A percentile compares a stretch with the other conserved stretches of the same genome.
These are phyloP conservation scores for Neoitamus cyanurus DNA, from an alignment of 2,888 invertebrate genomes.

Conservation along the genomic window DNA sequence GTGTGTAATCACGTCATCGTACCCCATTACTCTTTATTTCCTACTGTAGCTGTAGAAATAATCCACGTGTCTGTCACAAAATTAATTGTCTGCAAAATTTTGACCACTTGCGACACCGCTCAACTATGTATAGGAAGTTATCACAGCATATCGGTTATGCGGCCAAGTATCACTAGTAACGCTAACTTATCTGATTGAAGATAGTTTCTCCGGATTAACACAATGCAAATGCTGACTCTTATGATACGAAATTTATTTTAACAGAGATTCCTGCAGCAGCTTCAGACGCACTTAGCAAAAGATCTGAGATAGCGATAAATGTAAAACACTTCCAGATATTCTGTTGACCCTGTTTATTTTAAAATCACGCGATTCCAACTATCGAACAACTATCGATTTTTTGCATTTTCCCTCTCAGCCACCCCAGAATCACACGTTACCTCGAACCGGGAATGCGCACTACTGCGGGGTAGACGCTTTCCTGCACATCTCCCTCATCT, in stretches of 20 bases:
- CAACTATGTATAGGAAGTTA: neutral
- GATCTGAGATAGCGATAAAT: neutral
- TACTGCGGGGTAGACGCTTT: neutral
- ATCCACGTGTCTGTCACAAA: neutral
- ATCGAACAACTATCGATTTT: neutral
- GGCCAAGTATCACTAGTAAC: neutral
- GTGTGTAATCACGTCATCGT: slow-evolving; percentile 75
- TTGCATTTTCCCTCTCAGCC: neutral
- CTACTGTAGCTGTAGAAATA: neutral
- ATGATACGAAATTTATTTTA: neutral
- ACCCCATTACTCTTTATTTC: slow-evolving; percentile 74
- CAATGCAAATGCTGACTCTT: neutral
- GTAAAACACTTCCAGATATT: slow-evolving; percentile 9
- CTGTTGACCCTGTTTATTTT: slow-evolving; percentile 1
- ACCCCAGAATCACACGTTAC: slow-evolving; percentile 22
- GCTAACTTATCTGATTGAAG: neutral
- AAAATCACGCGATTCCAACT: slow-evolving; percentile 18
- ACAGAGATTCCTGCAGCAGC: neutral
- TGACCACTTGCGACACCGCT: neutral
- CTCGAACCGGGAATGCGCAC: slow-evolving; percentile 33
- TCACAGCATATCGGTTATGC: neutral
- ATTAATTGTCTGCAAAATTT: neutral
- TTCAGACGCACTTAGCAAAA: neutral
- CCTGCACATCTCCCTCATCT: neutral
- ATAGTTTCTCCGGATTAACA: neutral